Conservation (phyloP, 92 coral and sea anemone species). For the Parazoanthus swiftii region DNA sequence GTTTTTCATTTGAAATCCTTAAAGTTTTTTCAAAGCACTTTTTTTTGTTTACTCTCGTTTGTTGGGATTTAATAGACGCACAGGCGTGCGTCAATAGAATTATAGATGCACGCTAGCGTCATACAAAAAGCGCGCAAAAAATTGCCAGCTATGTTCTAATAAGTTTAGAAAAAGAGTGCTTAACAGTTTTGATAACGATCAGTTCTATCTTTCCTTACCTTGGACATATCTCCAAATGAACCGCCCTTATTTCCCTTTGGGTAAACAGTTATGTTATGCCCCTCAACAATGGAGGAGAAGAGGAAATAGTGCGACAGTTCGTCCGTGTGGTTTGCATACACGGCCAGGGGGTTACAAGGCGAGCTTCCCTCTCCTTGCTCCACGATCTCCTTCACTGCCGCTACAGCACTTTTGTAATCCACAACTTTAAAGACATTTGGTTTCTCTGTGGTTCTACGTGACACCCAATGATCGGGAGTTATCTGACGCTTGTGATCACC, state of each 20-base stretch:
- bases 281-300: slow-evolving; percentile 60
- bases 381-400: slow-evolving; percentile 54
- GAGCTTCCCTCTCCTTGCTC: slow-evolving; percentile 75
- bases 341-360: slow-evolving; percentile 60
- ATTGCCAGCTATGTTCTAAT: too few species aligned
- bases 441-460: slow-evolving; percentile 1
- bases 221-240: too few species aligned
- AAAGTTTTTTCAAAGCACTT: too few species aligned
- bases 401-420: slow-evolving; percentile 54
- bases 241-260: background rate
- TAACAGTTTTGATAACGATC: too few species aligned
- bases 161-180: too few species aligned
- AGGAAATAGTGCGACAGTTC: slow-evolving; percentile 65
- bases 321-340: slow-evolving; percentile 22
- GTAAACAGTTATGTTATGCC: slow-evolving; percentile 33
- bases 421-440: slow-evolving; percentile 39
- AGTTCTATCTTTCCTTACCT: too few species aligned
- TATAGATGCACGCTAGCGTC: too few species aligned
- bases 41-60: too few species aligned
- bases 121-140: too few species aligned
- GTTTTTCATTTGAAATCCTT: too few species aligned
- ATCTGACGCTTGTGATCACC: slow-evolving; percentile 43
- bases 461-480: slow-evolving; percentile 4
- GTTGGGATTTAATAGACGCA: too few species aligned
- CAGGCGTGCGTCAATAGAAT: too few species aligned